Conservation (phyloP, 2,113 vertebrate species). For the Peromyscus californicus region DNA sequence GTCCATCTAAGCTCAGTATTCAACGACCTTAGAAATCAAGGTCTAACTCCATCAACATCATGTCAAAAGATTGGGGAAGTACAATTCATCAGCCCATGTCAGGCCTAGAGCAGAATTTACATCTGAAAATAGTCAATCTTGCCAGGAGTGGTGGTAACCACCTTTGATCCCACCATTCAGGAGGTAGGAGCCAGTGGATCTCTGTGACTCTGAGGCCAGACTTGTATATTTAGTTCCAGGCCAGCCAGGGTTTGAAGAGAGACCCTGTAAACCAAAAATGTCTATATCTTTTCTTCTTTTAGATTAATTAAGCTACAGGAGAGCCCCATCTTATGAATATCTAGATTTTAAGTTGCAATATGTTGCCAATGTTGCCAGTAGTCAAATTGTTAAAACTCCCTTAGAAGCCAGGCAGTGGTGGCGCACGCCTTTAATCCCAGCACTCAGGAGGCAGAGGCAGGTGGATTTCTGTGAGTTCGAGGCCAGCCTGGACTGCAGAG, state of each 20-base stretch:
- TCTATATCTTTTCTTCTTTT: neutral
- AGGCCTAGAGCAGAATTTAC: slow-evolving; percentile 6
- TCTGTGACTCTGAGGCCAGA: neutral
- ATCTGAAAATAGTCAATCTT: slow-evolving; percentile 1
- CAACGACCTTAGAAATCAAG: neutral
- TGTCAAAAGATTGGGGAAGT: neutral
- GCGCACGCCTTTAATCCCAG: too few relatives aligned
- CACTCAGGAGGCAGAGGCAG: too few relatives aligned
- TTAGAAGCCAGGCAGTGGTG: neutral
- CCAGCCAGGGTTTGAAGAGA: neutral
- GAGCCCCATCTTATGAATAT: neutral
- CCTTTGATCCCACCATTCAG: neutral
- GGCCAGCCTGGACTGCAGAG: too few relatives aligned
- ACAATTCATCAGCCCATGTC: neutral
- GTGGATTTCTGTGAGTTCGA: too few relatives aligned
- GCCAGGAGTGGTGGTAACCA: neutral
- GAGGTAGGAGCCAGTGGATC: neutral
- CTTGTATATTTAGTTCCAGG: neutral
- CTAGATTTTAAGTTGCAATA: slow-evolving; percentile 5
- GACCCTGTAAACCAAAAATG: neutral
- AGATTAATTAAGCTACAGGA: neutral
- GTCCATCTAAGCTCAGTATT: neutral
- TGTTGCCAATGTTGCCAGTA: neutral
- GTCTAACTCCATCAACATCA: neutral
- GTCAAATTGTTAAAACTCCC: slow-evolving; percentile 30